Percentiles rank a stretch among this genome's conserved stretches.
phyloP scores from a whole-genome alignment of 2,888 invertebrate genomes.

The Hydraecia micacea region DNA sequence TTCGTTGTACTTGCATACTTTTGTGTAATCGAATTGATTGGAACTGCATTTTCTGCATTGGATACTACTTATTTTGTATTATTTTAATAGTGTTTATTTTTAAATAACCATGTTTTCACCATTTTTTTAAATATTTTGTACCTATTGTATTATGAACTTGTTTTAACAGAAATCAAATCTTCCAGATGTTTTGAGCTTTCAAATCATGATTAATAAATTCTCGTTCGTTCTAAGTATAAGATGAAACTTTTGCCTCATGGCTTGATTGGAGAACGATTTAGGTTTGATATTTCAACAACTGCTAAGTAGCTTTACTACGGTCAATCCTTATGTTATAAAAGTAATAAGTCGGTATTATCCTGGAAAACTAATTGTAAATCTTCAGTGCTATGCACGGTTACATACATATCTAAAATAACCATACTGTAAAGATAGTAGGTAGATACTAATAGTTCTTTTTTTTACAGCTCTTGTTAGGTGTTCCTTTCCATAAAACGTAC shows the following conservation, averaged over 20 bases:
- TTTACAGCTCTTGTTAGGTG: constrained; percentile 21
- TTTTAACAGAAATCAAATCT: neutral
- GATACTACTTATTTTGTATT: neutral
- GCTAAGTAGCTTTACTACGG: neutral
- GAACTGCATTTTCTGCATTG: constrained; percentile 49
- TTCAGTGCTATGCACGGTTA: neutral
- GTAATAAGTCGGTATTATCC: neutral
- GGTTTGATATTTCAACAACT: neutral
- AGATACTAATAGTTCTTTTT: neutral
- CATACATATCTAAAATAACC: neutral
- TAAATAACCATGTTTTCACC: constrained; percentile 7
- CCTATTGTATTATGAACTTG: neutral
- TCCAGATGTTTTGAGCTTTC: neutral
- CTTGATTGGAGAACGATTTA: neutral
- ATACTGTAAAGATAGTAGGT: neutral
- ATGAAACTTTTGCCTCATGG: neutral
- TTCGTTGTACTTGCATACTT: constrained; percentile 71
- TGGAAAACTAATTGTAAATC: neutral
- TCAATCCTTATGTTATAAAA: neutral
- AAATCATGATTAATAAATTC: neutral
- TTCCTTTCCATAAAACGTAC: constrained; percentile 42
- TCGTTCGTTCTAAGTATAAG: no score
- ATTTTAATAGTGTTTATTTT: constrained; percentile 21
- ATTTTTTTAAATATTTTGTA: neutral
- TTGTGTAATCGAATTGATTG: constrained; percentile 66